Evolutionary conservation across 2,113 vertebrate species (phyloP), one percentile per base, ranked within the genome.

Genomic region (Atractosteus spatula): DNA sequence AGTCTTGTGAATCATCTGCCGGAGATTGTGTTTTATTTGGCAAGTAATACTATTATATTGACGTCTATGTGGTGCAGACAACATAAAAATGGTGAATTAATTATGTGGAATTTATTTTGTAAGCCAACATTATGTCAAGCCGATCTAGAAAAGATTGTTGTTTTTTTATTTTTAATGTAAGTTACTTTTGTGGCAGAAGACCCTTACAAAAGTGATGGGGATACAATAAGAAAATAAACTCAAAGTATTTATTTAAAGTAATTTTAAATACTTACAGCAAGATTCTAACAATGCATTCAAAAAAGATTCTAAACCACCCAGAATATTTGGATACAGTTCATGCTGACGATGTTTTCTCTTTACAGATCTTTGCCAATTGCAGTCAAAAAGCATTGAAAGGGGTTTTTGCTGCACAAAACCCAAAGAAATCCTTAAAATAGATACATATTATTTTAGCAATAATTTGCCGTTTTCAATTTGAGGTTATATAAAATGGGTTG

Each of bases 11-110:
- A 54, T 7, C 70, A 7, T 55, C 62, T 51, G 10, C 10, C 47
- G 5, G 47, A 29, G 47, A 57, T 6, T 29, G 41, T 67, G 54
- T 73, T 73, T 73, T 62, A 66, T 73, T 55, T 73, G 71, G 71
- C 71, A 45, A 59, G 43, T 3, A 11, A 41, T 47, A 16, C 55
- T 29, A 55, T 44, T 13, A 43, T 43, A 16, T 42, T 57, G 45
- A 66, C 45, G 43, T 59, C 41, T 41, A 57, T 59, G 5, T 42
- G 10, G 47, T 51, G 47, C 1, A 51, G 47, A 61, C n/a, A 45
- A 13, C 45, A 66, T 3, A 43, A 29, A 65, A 65, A 65, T 10
- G 10, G 47, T 51, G 5, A 10, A 51, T 51, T 51, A 7, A 64
- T 43, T 14, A 41, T 8, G 3, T n/a, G 64, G 63, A 8, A 47